Conservation (phyloP, 1,140 invertebrate species). For the Nylanderia fulva region DNA sequence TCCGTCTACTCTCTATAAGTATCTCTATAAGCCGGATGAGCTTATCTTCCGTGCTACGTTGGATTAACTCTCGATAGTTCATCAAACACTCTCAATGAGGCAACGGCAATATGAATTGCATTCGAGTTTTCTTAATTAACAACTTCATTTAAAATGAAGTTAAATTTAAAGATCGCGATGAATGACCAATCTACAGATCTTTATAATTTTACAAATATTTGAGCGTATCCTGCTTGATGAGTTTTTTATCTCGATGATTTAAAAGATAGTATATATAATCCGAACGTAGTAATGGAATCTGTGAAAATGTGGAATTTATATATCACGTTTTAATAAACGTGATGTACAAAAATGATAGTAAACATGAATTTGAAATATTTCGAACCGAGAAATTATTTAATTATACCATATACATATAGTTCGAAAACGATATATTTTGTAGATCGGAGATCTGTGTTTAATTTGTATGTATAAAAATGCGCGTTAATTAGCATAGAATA, state of each 20-base stretch:
- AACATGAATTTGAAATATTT: neutral
- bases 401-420: neutral
- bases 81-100: slow-evolving; percentile 20
- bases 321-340: neutral
- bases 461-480: slow-evolving; percentile 17
- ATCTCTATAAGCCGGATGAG: slow-evolving; percentile 38
- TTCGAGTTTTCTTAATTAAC: slow-evolving; percentile 17
- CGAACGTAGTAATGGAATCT: no score
- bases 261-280: neutral
- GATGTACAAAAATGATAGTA: neutral
- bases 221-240: neutral
- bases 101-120: neutral
- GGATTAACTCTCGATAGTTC: slow-evolving; percentile 32
- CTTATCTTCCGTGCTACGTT: slow-evolving; percentile 12
- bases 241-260: neutral
- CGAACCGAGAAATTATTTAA: neutral
- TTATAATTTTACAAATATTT: neutral
- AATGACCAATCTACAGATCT: neutral
- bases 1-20: neutral
- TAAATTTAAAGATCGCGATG: neutral
- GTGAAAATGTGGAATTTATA: neutral
- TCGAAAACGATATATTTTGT: slow-evolving; percentile 11
- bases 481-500: slow-evolving; percentile 39
- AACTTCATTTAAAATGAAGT: neutral
- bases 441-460: slow-evolving; percentile 12